Base-by-base conservation (phyloP, 2,888 invertebrate genomes). In the Ypsolopha scabrella region DNA sequence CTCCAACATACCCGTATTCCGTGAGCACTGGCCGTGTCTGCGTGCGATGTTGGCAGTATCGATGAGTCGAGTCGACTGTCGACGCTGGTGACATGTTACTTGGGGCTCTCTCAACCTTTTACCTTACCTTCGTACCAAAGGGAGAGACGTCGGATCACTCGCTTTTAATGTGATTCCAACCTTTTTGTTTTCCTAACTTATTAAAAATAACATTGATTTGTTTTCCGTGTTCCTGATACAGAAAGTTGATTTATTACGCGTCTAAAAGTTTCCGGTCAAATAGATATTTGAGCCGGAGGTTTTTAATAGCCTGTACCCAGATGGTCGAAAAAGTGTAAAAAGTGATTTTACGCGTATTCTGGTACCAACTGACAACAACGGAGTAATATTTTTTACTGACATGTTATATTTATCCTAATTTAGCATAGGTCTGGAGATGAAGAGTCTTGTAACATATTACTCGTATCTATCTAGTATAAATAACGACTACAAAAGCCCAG, bases 401-500 rank as follows among this genome's bases (percentile, higher is more conserved):
- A 24, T 24, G 2, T 24, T 24, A 24, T 24, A 24, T 24, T 24
- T 4, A 24, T 24, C 24, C 4, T 24, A 24, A 24, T 3, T 24
- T 24, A 24, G 24, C 24, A 3, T 24, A 24, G 24, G 24, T 24
- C 24, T 2, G 2, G 24, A 24, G 24, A 4, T 2, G 2, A 4
- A 24, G 24, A 4, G 24, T 11, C 10, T 39, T 3, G 11, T 9
- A 39, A 39, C 39, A 39, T 39, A n/a, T n/a, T 39, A 39, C 11
- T 6, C 39, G 39, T 39, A 39, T 39, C 37, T 37, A 48, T 10
- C 38, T 39, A 48, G 11, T 36, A 14, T 48, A 48, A 37, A 37
- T 38, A 38, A 48, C 48, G 48, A 38, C 37, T 39, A 24, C 14
- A 37, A 55, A 54, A 54, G 54, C 56, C 24, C 51, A 53, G 58